Conservation (phyloP, 2,113 vertebrate genomes). For the Brachyistius frenatus region DNA sequence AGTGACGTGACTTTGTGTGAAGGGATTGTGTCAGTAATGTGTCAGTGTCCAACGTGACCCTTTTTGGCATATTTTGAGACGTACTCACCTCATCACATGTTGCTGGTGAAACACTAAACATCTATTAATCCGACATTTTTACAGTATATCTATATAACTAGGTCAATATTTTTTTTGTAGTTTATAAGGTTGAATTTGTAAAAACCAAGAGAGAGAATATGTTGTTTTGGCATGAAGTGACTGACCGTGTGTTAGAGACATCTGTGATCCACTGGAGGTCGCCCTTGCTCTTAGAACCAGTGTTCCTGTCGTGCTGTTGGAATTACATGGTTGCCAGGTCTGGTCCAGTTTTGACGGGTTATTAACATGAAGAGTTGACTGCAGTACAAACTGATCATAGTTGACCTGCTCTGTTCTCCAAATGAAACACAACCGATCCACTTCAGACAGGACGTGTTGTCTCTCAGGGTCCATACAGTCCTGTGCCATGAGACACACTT, state of each 20-base stretch:
- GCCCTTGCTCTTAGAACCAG: not conserved
- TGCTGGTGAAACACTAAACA: too few relatives aligned
- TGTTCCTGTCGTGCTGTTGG: not conserved
- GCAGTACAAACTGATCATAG: not conserved
- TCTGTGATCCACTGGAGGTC: slow-evolving; percentile 27
- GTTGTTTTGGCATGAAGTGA: not conserved
- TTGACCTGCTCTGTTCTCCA: not conserved
- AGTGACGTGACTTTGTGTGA: too few relatives aligned
- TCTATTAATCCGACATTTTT: too few relatives aligned
- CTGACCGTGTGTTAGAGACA: not conserved
- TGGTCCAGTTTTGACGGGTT: not conserved
- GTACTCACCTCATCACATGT: not conserved
- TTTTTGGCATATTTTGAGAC: not conserved
- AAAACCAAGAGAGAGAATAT: not conserved
- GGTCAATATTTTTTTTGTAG: too few relatives aligned
- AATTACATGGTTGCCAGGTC: not conserved
- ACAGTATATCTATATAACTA: not conserved
- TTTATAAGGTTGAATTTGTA: not conserved
- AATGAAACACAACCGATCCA: not conserved
- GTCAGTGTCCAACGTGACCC: not conserved
- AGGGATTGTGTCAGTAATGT: not conserved
- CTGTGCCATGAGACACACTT: slow-evolving; percentile 60
- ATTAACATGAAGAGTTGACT: not conserved
- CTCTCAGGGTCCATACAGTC: not conserved
- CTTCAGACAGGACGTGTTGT: not conserved